Evolutionary conservation across 2,888 invertebrate genomes (phyloP), one percentile per base, ranked within the genome.

Genomic region (Folsomia candida): DNA sequence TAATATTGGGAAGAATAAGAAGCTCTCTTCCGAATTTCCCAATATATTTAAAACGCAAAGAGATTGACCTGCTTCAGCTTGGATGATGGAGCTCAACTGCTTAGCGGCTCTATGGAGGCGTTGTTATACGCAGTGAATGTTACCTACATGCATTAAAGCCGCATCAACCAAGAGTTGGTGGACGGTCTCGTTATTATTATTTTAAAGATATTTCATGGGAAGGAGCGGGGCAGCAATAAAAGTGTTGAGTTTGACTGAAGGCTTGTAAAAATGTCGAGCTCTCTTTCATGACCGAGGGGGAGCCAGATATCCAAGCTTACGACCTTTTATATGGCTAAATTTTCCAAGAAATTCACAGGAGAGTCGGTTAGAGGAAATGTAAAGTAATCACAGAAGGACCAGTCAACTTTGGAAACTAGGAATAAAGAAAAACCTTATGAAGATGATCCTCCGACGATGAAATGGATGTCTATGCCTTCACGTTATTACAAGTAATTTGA

Each of bases 241-340:
- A 80, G 76, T 76, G 73, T 72, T 70, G 68, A 75, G 68, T 78
- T 78, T 78, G 80, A 80, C 75, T 80, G 78, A 78, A 78, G 71
- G 76, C 78, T 80, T 80, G 78, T 80, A 80, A 80, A 80, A 80
- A 68, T 76, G 80, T 78, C 80, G 72, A 76, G 74, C 76, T 71
- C 76, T 75, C 72, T 72, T 76, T 76, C 74, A 76, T 71, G 72
- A 71, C 71, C 67, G 51, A 67, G 68, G 67, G 70, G 71, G 54
- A 61, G 60, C 68, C 57, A 71, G 72, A 74, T 71, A 76, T 68
- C 68, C 51, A 64, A 71, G 73, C 69, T 72, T 71, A 75, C 72
- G 74, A 73, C 61, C 69, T 74, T 77, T 79, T 78, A 78, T 78
- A 79, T 78, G 71, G 79, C 78, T 73, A 78, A 79, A 79, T 78